phyloP scores from a whole-genome alignment of 53 echinoderm and acorn worm species.

The Arbacia lixula region DNA sequence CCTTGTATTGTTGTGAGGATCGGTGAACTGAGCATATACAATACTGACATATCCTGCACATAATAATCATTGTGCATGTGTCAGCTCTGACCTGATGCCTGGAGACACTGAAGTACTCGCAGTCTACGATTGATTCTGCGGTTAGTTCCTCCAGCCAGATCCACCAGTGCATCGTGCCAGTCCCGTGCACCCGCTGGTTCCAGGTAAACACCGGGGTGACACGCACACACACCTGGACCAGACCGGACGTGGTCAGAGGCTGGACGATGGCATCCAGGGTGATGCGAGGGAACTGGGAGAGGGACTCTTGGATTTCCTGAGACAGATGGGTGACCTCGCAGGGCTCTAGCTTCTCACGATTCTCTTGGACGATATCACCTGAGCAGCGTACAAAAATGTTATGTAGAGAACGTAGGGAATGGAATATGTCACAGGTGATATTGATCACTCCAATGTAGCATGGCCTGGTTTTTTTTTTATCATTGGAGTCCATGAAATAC shows the following conservation, averaged over 20 bases:
- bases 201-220: conserved; percentile 32
- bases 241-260: background rate
- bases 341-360: background rate
- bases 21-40: no score
- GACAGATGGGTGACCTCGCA: background rate
- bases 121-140: background rate
- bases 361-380: conserved; percentile 8
- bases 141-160: conserved; percentile 8
- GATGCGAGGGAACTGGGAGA: background rate
- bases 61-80: no score
- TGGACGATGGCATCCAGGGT: conserved; percentile 3
- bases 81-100: conserved; percentile 9
- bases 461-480: background rate
- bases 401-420: background rate
- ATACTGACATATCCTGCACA: no score
- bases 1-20: no score
- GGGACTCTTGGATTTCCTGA: background rate
- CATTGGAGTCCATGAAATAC: background rate
- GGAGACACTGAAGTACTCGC: conserved; percentile 29
- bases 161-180: conserved; percentile 16
- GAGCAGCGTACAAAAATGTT: background rate
- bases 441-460: no score
- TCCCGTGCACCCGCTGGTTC: background rate
- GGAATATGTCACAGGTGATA: background rate
- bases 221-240: background rate